A percentile compares a stretch with the other conserved stretches of the same genome.
phyloP scores from a whole-genome alignment of 2,113 vertebrate genomes.

The Equus przewalskii region DNA sequence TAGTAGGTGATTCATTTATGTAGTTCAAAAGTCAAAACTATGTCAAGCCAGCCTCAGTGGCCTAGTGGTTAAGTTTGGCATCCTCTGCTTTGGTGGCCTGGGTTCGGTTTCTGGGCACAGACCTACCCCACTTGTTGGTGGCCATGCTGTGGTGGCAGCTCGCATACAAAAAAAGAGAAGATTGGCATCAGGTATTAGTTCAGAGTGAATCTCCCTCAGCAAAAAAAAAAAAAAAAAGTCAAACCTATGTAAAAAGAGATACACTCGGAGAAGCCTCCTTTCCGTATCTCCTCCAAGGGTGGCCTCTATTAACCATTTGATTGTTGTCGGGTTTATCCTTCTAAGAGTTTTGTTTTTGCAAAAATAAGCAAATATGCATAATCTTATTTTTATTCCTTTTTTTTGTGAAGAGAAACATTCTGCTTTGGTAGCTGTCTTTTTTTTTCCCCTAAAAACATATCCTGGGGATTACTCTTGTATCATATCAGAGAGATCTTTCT shows the following conservation, averaged over 20 bases:
- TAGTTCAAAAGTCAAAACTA: background rate
- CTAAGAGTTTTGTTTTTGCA: background rate
- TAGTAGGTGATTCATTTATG: background rate
- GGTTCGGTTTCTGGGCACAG: no score
- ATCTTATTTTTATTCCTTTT: background rate
- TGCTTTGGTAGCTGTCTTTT: background rate
- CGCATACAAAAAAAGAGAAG: no score
- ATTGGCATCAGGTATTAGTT: no score
- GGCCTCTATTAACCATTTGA: background rate
- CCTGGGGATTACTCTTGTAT: background rate
- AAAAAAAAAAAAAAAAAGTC: background rate
- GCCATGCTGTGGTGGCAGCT: no score
- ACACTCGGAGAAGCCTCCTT: background rate
- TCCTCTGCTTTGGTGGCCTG: no score
- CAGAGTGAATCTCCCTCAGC: no score
- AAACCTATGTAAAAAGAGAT: background rate
- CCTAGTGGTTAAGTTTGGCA: no score
- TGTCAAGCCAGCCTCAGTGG: no score
- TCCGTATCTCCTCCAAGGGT: background rate
- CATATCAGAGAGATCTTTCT: background rate
- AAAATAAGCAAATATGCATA: background rate
- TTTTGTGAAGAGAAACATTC: background rate
- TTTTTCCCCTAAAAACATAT: background rate
- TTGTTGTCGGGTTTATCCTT: background rate
- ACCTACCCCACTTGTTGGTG: no score